Base-by-base conservation (phyloP, 1,140 invertebrate genomes). In the Antheraea mylitta region DNA sequence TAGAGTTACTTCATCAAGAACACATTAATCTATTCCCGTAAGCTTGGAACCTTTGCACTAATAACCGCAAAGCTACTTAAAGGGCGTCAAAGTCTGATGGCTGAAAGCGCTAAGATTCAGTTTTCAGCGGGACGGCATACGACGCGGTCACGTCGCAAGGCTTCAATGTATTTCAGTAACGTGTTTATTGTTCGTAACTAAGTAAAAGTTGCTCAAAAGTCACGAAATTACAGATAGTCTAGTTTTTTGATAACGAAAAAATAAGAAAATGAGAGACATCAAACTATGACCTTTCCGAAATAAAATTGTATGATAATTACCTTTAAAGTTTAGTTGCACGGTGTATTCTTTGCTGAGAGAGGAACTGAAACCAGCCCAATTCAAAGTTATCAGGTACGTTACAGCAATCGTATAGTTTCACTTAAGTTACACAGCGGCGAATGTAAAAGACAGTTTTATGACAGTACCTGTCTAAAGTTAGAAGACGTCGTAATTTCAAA, bases 301-400 rank as follows among this genome's bases (percentile, higher is more conserved):
- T n/a, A 53, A n/a, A 53, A 10, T n/a, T 16, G 11, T 48, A 48
- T 48, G 11, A 48, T 64, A 38, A 64, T 73, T 73, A 66, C 66
- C 53, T 53, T 68, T 70, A 62, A 70, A 64, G n/a, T n/a, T 64
- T 63, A 64, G 67, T 48, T 65, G 18, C 30, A 69, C 48, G 60
- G 30, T 36, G 59, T 68, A 13, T 59, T 61, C 37, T 60, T 63
- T 59, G 58, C 45, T 18, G 53, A 18, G 53, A 42, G 62, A 48
- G 70, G 74, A 73, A 76, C 72, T 67, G 67, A 2, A 11, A 7
- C 38, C 38, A 7, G 65, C 71, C 72, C 67, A 73, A 71, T 73
- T 78, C 74, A 70, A 74, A 77, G 78, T 80, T 76, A 66, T 13
- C 48, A 75, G 76, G 78, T 80, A 74, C 70, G 76, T 77, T 70